Evolutionary conservation across 53 echinoderm and acorn worm genomes (phyloP).

Genomic region (Echinarachnius parma): DNA sequence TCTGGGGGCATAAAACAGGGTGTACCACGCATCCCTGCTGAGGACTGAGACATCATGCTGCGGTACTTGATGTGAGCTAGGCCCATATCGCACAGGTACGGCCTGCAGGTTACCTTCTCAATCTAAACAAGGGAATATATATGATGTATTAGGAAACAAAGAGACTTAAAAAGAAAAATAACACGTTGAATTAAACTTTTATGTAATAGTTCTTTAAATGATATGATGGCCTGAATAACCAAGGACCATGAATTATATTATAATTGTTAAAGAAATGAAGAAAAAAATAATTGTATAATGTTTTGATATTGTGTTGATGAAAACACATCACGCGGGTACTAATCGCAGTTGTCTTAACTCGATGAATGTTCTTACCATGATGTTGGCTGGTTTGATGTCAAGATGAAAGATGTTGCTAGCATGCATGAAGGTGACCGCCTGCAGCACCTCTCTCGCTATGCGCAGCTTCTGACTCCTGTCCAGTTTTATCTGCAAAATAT

Average conservation of each 20-base stretch:
- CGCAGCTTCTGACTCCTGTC: conserved; percentile 5
- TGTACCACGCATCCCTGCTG: conserved; percentile 5
- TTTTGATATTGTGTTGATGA: too few species aligned
- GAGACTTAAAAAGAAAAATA: too few species aligned
- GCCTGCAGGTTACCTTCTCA: neutral
- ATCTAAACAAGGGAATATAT: too few species aligned
- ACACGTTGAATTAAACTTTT: too few species aligned
- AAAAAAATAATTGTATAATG: too few species aligned
- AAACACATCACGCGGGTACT: too few species aligned
- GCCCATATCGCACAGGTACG: conserved; percentile 27
- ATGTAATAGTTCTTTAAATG: too few species aligned
- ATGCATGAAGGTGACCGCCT: conserved; percentile 36
- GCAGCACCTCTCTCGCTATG: conserved; percentile 19
- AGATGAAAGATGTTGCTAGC: conserved; percentile 25
- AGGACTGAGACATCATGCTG: conserved; percentile 17
- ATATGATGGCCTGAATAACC: too few species aligned
- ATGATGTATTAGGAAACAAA: too few species aligned
- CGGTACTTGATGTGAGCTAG: conserved; percentile 43
- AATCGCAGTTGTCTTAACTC: too few species aligned
- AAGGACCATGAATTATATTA: too few species aligned
- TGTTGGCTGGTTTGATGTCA: conserved; percentile 35
- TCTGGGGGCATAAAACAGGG: conserved; percentile 33
- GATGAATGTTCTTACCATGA: conserved; percentile 21
- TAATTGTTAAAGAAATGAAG: too few species aligned
- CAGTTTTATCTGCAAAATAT: conserved; percentile 14